Percentiles rank a stretch among this genome's conserved stretches.
Evolutionary conservation across 2,113 vertebrate genomes (phyloP).

Genomic region (Cottus gobio): DNA sequence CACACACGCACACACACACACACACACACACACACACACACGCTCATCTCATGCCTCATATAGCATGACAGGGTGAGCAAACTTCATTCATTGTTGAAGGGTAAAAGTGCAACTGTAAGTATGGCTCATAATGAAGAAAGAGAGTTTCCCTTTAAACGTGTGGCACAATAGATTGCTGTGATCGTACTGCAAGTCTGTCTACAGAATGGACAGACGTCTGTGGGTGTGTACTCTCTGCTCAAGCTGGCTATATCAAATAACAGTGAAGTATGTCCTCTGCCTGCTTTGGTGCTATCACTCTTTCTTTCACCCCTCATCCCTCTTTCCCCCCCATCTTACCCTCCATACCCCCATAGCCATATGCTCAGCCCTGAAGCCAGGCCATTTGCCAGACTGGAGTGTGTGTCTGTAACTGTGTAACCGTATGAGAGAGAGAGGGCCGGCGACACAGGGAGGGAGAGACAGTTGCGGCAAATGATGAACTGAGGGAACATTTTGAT

Average conservation of each 20-base stretch:
- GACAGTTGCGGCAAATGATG: not conserved
- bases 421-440: not conserved
- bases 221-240: slow-evolving; percentile 15
- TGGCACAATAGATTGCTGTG: not conserved
- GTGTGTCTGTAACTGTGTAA: slow-evolving; percentile 35
- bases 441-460: not conserved
- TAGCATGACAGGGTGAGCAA: slow-evolving; percentile 55
- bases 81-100: slow-evolving; percentile 60
- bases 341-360: slow-evolving; percentile 57
- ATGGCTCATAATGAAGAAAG: slow-evolving; percentile 14
- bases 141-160: not conserved
- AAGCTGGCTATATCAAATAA: slow-evolving; percentile 62
- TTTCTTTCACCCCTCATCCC: slow-evolving; percentile 50
- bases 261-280: slow-evolving; percentile 67
- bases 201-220: not conserved
- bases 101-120: slow-evolving; percentile 52
- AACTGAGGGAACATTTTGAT: not conserved
- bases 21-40: slow-evolving; percentile 48
- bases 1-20: slow-evolving; percentile 48
- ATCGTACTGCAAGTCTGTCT: not conserved
- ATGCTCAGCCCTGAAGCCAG: slow-evolving; percentile 69
- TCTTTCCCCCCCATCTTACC: slow-evolving; percentile 28
- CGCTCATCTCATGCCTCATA: slow-evolving; percentile 57
- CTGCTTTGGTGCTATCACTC: slow-evolving; percentile 62
- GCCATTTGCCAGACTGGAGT: slow-evolving; percentile 48